Evolutionary conservation across 2,797 vertebrate genomes (phyloP).

Genomic region (Sardinella longiceps): DNA sequence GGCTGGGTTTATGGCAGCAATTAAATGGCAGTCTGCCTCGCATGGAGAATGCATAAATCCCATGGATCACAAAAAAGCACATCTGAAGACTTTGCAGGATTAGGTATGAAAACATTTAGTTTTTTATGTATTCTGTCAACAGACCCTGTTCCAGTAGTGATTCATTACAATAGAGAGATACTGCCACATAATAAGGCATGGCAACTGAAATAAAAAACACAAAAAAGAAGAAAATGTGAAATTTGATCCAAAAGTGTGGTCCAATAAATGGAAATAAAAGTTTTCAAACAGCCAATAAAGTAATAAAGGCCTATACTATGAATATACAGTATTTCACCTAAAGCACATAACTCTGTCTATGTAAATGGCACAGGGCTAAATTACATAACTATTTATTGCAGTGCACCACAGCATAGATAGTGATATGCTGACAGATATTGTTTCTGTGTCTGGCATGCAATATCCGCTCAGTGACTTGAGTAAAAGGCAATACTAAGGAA

Average conservation of each 20-base stretch:
- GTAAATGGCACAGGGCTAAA: neutral
- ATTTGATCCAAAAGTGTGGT: neutral
- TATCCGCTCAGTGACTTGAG: neutral
- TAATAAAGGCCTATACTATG: neutral
- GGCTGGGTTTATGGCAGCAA: constrained; percentile 15
- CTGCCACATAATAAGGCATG: neutral
- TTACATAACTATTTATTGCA: neutral
- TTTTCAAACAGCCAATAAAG: neutral
- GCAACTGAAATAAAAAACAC: neutral
- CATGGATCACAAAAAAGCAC: constrained; percentile 9
- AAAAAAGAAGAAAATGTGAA: neutral
- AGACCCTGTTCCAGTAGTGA: constrained; percentile 11
- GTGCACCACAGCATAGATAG: neutral
- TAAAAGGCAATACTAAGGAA: neutral
- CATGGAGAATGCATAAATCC: constrained; percentile 4
- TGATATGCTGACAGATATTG: neutral
- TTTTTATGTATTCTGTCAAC: constrained; percentile 16
- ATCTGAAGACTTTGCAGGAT: constrained; percentile 14
- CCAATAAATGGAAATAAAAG: neutral
- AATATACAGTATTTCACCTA: neutral
- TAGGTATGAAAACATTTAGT: constrained; percentile 20
- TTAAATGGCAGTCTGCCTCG: constrained; percentile 22
- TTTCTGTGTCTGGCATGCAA: neutral
- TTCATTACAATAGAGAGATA: neutral
- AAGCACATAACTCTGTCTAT: neutral